Base-by-base conservation (phyloP, 2,113 vertebrate genomes). In the Gulo gulo region DNA sequence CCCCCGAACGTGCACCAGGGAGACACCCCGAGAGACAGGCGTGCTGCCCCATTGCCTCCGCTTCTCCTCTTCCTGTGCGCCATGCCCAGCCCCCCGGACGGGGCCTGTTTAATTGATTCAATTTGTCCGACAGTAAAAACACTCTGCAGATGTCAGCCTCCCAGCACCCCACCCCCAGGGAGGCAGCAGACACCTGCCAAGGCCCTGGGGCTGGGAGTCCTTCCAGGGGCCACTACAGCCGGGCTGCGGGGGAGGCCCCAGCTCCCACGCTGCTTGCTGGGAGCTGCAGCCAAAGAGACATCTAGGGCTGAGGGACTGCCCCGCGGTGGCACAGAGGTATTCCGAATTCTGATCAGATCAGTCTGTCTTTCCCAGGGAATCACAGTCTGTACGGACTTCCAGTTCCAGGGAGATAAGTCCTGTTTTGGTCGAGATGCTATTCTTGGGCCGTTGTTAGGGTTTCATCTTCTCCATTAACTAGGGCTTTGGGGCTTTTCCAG, bases 51-150 rank as follows among this genome's bases (percentile, higher is more conserved):
- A 59, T 29, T 24, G n/a, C 36, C 95, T 95, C 85, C 57, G 65
- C 87, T 81, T 23, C 45, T 34, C 36, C 39, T 71, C 57, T 78
- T 65, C 50, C 78, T 2, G 4, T 55, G 59, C 71, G 39, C 74
- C 69, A n/a, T 36, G 80, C 84, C 78, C 59, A 47, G 90, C 81
- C 74, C 88, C 79, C 88, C 81, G 6, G 31, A 84, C 20, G 81
- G 93, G 96, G 91, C 94, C 94, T 87, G 92, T 81, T 92, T 95
- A 85, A 95, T 95, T 94, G 97, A 95, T 88, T 95, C 94, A 93
- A 85, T 97, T 97, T 97, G 97, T 96, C 86, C 57, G 47, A 76
- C 78, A 97, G 92, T 83, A 90, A 90, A 96, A 96, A 83, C 86
- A 92, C 61, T 74, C 59, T 7, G 18, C 91, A 94, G 93, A 92